These are phyloP conservation scores for Uloborus diversus DNA, from an alignment of 1,140 invertebrate genomes.

Conservation along the genomic window DNA sequence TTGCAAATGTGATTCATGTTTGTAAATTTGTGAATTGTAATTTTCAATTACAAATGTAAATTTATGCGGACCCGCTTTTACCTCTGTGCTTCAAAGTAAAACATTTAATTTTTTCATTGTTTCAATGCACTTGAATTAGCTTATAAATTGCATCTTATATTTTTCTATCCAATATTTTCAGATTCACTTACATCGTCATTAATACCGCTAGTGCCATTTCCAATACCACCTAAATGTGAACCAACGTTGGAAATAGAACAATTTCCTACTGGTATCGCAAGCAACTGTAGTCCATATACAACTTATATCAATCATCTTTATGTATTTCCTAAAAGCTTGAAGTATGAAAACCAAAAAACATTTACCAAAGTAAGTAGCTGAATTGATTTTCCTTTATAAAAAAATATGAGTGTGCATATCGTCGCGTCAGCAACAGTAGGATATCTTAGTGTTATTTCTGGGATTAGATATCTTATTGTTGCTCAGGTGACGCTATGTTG, in stretches of 20 bases:
- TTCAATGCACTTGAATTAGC: not conserved
- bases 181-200: slow-evolving; percentile 83
- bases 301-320: slow-evolving; percentile 88
- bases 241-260: slow-evolving; percentile 84
- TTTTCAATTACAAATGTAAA: no score
- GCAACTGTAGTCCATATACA: slow-evolving; percentile 79
- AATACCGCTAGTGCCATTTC: slow-evolving; percentile 82
- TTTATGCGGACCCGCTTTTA: no score
- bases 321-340: slow-evolving; percentile 85
- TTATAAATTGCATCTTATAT: not conserved
- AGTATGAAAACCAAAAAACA: slow-evolving; percentile 91
- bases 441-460: no score
- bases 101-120: no score
- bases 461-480: no score
- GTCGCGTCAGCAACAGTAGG: no score
- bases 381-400: not conserved
- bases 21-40: no score
- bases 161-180: slow-evolving; percentile 63
- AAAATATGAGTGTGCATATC: no score
- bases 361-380: slow-evolving; percentile 70
- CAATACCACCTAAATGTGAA: slow-evolving; percentile 75
- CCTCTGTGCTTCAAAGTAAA: no score
- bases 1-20: no score
- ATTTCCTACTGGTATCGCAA: slow-evolving; percentile 75
- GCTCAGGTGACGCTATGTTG: no score